Percentiles rank a stretch among this genome's conserved stretches.
Evolutionary conservation across 2,888 invertebrate species (phyloP).

Genomic region (Parnassius glacialis): DNA sequence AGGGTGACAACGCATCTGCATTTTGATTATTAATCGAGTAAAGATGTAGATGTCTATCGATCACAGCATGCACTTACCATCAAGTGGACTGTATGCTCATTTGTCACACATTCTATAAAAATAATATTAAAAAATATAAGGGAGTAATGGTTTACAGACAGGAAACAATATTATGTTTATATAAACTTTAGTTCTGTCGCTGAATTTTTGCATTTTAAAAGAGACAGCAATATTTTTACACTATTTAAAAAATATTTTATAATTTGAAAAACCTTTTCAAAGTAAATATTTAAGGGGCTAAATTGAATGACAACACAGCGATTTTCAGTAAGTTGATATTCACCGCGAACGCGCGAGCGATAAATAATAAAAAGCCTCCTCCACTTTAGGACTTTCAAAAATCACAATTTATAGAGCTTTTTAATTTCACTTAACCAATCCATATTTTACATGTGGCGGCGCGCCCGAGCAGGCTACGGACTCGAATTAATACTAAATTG

Average conservation of each 20-base stretch:
- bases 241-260: neutral
- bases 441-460: constrained; percentile 81
- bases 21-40: too few species aligned
- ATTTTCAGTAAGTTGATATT: constrained; percentile 72
- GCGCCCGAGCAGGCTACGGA: constrained; percentile 71
- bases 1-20: too few species aligned
- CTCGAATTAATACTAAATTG: constrained; percentile 81
- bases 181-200: too few species aligned
- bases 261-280: constrained; percentile 32
- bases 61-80: too few species aligned
- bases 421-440: constrained; percentile 81
- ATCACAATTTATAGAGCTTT: constrained; percentile 81
- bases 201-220: too few species aligned
- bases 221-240: neutral
- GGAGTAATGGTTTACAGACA: too few species aligned
- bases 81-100: too few species aligned
- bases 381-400: constrained; percentile 82
- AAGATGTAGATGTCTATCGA: too few species aligned
- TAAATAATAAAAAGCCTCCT: constrained; percentile 81
- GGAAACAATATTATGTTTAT: too few species aligned
- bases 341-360: constrained; percentile 66
- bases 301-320: constrained; percentile 77
- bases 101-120: too few species aligned
- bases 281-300: constrained; percentile 71
- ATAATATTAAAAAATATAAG: too few species aligned